These are phyloP conservation scores for Lampropteryx suffumata DNA, from an alignment of 2,888 invertebrate genomes.

Conservation along the genomic window DNA sequence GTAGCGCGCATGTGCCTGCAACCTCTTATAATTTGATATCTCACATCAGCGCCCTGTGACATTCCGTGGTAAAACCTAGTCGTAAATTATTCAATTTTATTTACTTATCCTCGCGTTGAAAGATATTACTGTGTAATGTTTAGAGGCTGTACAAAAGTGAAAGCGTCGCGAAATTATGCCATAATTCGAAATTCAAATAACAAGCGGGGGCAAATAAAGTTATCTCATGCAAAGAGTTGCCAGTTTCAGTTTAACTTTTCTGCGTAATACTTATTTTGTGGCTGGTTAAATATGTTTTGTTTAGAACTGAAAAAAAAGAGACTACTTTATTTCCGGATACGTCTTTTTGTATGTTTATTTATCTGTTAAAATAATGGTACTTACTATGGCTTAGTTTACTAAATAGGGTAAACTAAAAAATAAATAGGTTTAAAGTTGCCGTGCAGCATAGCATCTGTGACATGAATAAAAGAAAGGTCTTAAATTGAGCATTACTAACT, in stretches of 20 bases:
- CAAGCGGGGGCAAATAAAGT: neutral
- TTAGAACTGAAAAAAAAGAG: no score
- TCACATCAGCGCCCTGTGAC: slow-evolving; percentile 76
- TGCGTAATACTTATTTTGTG: no score
- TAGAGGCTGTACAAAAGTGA: slow-evolving; percentile 32
- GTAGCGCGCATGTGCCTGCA: slow-evolving; percentile 68
- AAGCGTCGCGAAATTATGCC: slow-evolving; percentile 3
- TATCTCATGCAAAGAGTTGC: neutral
- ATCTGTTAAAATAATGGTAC: no score
- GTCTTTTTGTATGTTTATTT: no score
- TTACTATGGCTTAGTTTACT: no score
- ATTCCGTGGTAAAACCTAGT: slow-evolving; percentile 74
- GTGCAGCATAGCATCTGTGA: no score
- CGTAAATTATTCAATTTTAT: slow-evolving; percentile 77
- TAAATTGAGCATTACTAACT: no score
- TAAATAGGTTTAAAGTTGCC: no score
- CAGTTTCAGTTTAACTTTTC: slow-evolving; percentile 8
- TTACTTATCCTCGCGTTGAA: slow-evolving; percentile 63
- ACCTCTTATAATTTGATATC: slow-evolving; percentile 79
- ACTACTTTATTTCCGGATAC: no score
- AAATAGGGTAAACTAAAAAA: no score
- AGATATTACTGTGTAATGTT: slow-evolving; percentile 52
- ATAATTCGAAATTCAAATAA: slow-evolving; percentile 12
- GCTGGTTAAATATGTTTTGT: no score
- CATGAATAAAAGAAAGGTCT: no score